Evolutionary conservation across 2,888 invertebrate species (phyloP).

Genomic region (Scaptomyza parva): DNA sequence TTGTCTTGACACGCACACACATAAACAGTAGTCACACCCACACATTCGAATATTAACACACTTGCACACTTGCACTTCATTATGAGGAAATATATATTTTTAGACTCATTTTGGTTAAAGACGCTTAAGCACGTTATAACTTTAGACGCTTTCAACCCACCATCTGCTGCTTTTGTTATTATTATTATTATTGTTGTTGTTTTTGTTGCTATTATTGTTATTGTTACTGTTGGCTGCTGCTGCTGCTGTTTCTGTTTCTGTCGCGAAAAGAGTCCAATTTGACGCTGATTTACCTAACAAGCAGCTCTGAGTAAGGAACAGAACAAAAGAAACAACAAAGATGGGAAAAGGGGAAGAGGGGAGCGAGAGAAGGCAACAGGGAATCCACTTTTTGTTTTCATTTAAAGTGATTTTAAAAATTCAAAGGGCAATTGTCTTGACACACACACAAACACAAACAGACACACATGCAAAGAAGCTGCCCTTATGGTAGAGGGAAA

Average conservation of each 20-base stretch:
- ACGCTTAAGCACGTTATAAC: slow-evolving; percentile 79
- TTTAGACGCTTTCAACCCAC: slow-evolving; percentile 35
- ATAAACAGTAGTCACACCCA: slow-evolving; percentile 19
- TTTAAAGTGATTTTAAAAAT: slow-evolving; percentile 80
- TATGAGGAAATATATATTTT: slow-evolving; percentile 72
- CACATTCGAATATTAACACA: slow-evolving; percentile 27
- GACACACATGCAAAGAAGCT: slow-evolving; percentile 35
- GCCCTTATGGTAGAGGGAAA: slow-evolving; percentile 19
- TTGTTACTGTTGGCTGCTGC: slow-evolving; percentile 24
- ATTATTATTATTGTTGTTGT: slow-evolving; percentile 25
- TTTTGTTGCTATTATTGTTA: slow-evolving; percentile 38
- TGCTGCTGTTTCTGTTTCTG: slow-evolving; percentile 29
- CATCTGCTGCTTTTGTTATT: slow-evolving; percentile 14
- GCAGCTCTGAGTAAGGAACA: slow-evolving; percentile 51
- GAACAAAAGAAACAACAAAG: slow-evolving; percentile 63
- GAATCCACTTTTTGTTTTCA: slow-evolving; percentile 73
- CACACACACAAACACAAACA: slow-evolving; percentile 21
- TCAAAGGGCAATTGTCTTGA: slow-evolving; percentile 76
- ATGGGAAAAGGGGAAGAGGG: not conserved
- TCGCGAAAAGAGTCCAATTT: slow-evolving; percentile 53
- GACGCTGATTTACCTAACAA: slow-evolving; percentile 80
- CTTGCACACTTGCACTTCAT: slow-evolving; percentile 65
- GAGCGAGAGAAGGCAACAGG: slow-evolving; percentile 14
- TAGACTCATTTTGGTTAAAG: slow-evolving; percentile 77
- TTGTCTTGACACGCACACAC: slow-evolving; percentile 26